Percentiles rank a stretch among this genome's conserved stretches.
Evolutionary conservation across 2,797 vertebrate genomes (phyloP).

Genomic region (Vultur gryphus): DNA sequence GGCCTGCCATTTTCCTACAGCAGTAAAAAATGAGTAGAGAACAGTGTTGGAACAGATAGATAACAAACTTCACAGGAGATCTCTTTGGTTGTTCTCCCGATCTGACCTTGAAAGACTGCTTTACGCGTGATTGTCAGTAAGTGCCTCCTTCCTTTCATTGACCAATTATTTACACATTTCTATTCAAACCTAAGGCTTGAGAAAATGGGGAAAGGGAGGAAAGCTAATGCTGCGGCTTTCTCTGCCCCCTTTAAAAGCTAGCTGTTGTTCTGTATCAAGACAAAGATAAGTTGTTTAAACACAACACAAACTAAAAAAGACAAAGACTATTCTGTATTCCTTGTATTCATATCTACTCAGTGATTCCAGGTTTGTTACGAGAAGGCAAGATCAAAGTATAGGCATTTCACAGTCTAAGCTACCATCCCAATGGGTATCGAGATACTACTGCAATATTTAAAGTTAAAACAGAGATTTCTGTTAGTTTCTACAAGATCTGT

Average conservation of each 20-base stretch:
- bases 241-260: background rate
- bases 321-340: background rate
- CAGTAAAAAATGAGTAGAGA: background rate
- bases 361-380: background rate
- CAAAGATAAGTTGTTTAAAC: background rate
- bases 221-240: background rate
- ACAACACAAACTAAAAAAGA: background rate
- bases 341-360: background rate
- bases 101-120: background rate
- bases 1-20: background rate
- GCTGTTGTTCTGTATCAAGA: background rate
- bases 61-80: background rate
- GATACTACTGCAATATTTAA: background rate
- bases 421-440: background rate
- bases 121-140: background rate
- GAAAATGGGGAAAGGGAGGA: background rate
- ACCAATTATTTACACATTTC: slow-evolving; percentile 6
- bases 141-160: background rate
- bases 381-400: background rate
- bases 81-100: background rate
- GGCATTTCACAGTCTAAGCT: background rate
- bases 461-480: background rate
- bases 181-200: background rate
- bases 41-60: background rate
- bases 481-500: background rate